Percentiles rank a stretch among this genome's conserved stretches.
Conservation (phyloP, 2,797 vertebrate genomes). For the Glossophaga mutica region DNA sequence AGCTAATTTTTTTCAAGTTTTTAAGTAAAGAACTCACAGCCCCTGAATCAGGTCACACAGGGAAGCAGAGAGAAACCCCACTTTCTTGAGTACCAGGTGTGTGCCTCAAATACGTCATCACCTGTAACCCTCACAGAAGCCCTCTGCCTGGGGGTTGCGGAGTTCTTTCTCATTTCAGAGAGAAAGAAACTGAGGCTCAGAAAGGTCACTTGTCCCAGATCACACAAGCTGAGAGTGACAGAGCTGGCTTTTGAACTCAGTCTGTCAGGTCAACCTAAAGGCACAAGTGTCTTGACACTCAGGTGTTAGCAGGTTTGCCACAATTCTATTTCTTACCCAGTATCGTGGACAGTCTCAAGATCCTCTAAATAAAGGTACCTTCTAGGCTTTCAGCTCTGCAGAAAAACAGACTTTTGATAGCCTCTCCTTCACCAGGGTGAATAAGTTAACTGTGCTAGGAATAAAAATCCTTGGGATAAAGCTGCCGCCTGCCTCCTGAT, state of each 20-base stretch:
- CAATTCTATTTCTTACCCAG: neutral
- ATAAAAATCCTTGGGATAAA: conserved; percentile 34
- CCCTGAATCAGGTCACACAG: neutral
- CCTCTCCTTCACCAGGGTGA: neutral
- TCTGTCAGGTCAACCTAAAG: neutral
- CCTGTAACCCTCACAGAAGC: neutral
- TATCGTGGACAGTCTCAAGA: neutral
- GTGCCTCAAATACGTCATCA: neutral
- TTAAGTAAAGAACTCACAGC: neutral
- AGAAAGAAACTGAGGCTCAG: neutral
- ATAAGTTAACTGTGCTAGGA: neutral
- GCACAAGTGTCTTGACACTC: neutral
- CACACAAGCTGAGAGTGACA: no score
- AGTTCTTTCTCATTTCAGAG: neutral
- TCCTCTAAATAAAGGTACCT: neutral
- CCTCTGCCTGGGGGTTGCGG: neutral
- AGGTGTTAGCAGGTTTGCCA: neutral
- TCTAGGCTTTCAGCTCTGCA: neutral
- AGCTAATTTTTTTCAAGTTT: neutral
- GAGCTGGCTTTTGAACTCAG: neutral
- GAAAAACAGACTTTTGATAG: neutral
- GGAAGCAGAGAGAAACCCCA: neutral
- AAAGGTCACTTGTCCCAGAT: neutral
- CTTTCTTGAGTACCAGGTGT: neutral
- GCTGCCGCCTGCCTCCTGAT: neutral